phyloP scores from a whole-genome alignment of 2,113 vertebrate genomes.

The Macquaria ambigua region DNA sequence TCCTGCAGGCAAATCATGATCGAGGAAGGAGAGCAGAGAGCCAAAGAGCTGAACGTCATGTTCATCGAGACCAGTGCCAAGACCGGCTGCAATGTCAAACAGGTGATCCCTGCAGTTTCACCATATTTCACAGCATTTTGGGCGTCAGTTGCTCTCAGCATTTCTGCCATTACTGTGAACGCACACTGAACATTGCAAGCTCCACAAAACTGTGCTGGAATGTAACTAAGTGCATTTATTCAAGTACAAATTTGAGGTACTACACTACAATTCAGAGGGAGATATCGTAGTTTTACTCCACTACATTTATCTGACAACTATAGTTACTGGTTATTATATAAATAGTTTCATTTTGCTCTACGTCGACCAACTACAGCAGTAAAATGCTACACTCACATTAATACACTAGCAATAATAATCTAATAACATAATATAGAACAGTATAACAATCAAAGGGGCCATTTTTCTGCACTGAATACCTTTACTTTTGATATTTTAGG shows the following conservation, averaged over 20 bases:
- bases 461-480: background rate
- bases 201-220: background rate
- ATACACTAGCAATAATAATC: background rate
- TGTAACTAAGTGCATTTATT: background rate
- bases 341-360: background rate
- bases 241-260: background rate
- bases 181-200: background rate
- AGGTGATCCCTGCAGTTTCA: constrained; percentile 76
- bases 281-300: background rate
- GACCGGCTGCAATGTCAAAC: constrained; percentile 88
- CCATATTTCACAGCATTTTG: constrained; percentile 57
- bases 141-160: background rate
- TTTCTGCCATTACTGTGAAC: constrained; percentile 1
- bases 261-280: background rate
- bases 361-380: too few relatives aligned
- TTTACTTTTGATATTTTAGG: background rate
- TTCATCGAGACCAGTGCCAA: constrained; percentile 91
- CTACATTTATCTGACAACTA: background rate
- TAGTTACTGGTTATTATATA: background rate
- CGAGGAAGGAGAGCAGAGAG: constrained; percentile 92
- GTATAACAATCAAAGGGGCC: background rate
- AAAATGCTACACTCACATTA: background rate
- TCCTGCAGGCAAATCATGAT: constrained; percentile 91
- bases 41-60: constrained; percentile 95
- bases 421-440: background rate